These are phyloP conservation scores for Aporophyla nigra DNA, from an alignment of 2,888 invertebrate species.

Conservation along the genomic window DNA sequence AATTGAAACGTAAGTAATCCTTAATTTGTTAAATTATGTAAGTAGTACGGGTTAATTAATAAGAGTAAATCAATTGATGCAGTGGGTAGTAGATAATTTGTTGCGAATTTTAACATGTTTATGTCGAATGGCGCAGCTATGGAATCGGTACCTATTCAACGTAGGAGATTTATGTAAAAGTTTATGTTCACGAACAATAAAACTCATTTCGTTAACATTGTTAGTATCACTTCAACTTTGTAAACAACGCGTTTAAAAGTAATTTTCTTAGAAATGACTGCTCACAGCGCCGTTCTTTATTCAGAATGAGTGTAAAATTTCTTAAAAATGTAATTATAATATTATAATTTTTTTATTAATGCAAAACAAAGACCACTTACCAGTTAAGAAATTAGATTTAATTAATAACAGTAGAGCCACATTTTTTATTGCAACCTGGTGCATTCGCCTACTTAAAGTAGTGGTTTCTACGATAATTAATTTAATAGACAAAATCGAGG, in stretches of 20 bases:
- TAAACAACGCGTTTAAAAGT: background rate
- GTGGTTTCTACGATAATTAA: background rate
- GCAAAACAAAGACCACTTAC: background rate
- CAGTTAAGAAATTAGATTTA: background rate
- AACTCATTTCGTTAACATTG: background rate
- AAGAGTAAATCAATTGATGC: background rate
- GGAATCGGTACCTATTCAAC: background rate
- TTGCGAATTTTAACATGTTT: background rate
- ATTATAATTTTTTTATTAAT: background rate
- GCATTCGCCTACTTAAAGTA: background rate
- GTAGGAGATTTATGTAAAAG: conserved; percentile 6
- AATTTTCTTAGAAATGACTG: background rate
- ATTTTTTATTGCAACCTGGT: background rate
- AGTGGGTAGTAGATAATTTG: background rate
- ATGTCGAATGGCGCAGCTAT: background rate
- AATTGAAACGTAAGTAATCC: conserved; percentile 24
- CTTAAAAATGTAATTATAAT: background rate
- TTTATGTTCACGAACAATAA: conserved; percentile 6
- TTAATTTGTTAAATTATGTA: background rate
- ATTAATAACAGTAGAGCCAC: background rate
- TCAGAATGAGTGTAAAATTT: background rate
- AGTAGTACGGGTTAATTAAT: background rate
- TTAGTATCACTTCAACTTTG: conserved; percentile 1
- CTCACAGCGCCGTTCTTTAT: too few relatives aligned
- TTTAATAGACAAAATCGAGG: too few relatives aligned